These are phyloP conservation scores for Perdix hodgsoniae DNA, from an alignment of 2,797 vertebrate species.

Conservation along the genomic window DNA sequence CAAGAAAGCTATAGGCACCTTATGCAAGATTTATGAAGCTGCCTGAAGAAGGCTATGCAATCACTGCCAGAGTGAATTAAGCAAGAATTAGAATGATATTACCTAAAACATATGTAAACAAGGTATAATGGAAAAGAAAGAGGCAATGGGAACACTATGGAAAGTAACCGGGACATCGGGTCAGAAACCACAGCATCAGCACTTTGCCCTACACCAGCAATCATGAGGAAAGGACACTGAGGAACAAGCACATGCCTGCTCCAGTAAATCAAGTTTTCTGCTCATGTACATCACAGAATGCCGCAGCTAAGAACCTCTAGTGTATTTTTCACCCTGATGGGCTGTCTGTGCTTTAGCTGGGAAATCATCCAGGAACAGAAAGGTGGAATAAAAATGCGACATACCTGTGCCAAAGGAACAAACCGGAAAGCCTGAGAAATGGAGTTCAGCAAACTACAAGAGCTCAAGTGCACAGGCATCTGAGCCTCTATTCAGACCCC, in stretches of 20 bases:
- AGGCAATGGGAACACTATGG: background rate
- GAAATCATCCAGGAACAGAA: constrained; percentile 5
- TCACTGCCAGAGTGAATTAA: background rate
- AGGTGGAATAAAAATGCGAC: background rate
- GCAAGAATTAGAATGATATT: background rate
- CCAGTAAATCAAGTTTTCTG: constrained; percentile 35
- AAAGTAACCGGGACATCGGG: background rate
- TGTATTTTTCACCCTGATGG: background rate
- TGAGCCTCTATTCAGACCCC: background rate
- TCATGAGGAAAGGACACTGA: background rate
- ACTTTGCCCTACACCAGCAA: background rate
- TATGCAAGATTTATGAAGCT: constrained; percentile 57
- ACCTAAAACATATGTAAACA: background rate
- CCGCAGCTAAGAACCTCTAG: background rate
- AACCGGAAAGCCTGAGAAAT: background rate
- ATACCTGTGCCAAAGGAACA: background rate
- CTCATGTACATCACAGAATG: background rate
- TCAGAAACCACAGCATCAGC: background rate
- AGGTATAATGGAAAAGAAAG: background rate
- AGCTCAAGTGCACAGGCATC: background rate
- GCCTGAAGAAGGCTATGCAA: background rate
- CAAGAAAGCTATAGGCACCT: constrained; percentile 14
- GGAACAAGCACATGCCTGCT: background rate
- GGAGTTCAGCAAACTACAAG: background rate
- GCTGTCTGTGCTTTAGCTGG: background rate